These are phyloP conservation scores for Vombatus ursinus DNA, from an alignment of 2,113 vertebrate species.

Conservation along the genomic window DNA sequence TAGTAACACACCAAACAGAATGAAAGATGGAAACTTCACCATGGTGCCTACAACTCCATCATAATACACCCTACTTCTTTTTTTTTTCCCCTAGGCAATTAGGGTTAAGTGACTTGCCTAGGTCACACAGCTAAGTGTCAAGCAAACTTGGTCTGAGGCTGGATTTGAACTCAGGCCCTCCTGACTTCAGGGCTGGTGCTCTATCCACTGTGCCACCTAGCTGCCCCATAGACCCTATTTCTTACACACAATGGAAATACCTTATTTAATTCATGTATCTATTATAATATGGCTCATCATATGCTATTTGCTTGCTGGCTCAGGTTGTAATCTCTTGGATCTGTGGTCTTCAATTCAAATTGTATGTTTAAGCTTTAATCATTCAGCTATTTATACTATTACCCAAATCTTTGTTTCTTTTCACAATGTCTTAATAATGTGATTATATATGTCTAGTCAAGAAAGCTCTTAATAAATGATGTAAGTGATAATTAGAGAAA, in stretches of 20 bases:
- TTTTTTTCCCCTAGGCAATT: too few relatives aligned
- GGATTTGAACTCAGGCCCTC: too few relatives aligned
- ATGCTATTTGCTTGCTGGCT: neutral
- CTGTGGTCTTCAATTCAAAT: neutral
- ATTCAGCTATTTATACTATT: neutral
- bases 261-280: neutral
- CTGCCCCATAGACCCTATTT: neutral
- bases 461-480: neutral
- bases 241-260: neutral
- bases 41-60: neutral
- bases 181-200: too few relatives aligned
- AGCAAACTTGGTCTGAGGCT: too few relatives aligned
- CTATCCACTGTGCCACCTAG: too few relatives aligned
- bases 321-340: neutral
- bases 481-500: neutral
- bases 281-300: neutral
- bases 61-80: neutral
- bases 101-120: too few relatives aligned
- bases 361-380: neutral
- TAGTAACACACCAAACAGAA: neutral
- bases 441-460: neutral
- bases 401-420: neutral
- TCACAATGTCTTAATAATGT: neutral
- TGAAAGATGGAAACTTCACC: neutral
- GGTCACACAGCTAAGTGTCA: too few relatives aligned